Base-by-base conservation (phyloP, 2,113 vertebrate species). In the Aegithalos caudatus region DNA sequence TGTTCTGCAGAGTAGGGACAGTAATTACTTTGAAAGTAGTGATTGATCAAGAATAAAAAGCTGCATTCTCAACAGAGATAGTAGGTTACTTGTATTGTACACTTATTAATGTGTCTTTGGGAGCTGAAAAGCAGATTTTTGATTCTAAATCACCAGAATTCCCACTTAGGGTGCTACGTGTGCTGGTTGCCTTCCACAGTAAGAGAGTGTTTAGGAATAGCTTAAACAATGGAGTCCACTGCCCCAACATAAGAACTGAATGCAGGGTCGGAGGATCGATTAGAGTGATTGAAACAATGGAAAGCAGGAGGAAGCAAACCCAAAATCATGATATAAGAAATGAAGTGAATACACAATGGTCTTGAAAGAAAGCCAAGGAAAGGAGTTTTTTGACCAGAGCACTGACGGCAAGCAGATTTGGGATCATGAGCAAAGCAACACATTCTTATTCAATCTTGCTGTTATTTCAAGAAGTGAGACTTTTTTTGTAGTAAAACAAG, bases 321-420 rank as follows among this genome's bases (percentile, higher is more conserved):
- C 50, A 48, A 90, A 93, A 56, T 56, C 8, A 5, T 47, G 51
- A 33, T 92, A 56, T 42, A 51, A 95, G 72, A 92, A 92, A 73
- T 77, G 14, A 62, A 89, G 51, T 54, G 83, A 90, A 77, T 62
- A 62, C 54, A 92, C 86, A 93, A 88, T 88, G 64, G 51, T 60
- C 72, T 92, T 94, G 91, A 92, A 93, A 88, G 44, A 35, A 81
- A 86, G 67, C 80, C 92, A 86, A 54, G 44, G 51, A 67, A 88
- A 58, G 35, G 47, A 83, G 56, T 27, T 37, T 92, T 93, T 28
- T 86, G 38, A 88, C 58, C 62, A 77, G 58, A 79, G 72, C 56
- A 22, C 44, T 77, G 90, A 54, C 27, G 20, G 64, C 86, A 69
- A 69, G 58, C 88, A 81, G 80, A 86, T 78, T 72, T 83, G 64